Evolutionary conservation across 1,140 invertebrate genomes (phyloP), one percentile per base, ranked within the genome.

Genomic region (Akabosia matsudoensis): DNA sequence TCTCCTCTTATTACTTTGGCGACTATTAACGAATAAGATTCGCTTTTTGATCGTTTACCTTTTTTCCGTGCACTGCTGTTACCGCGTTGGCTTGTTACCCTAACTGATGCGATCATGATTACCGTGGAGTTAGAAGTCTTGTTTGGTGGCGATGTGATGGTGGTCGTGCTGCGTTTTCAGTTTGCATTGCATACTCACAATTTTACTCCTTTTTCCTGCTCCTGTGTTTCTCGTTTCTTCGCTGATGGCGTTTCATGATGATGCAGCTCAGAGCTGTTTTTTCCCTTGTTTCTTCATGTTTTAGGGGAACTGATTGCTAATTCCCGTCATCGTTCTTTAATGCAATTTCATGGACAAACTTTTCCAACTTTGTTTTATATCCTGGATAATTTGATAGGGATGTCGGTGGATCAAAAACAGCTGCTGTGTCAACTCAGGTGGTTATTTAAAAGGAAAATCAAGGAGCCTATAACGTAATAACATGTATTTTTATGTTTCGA

Each of bases 381-480:
- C n/a, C n/a, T 2, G 31, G 61, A 67, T 67, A 67, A 67, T 67
- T 67, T 67, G 61, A 67, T 67, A 67, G 61, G 61, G 61, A 67
- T 22, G 61, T 67, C 61, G 61, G 61, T 7, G 24, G 37, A 7
- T 10, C 7, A 45, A 18, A 45, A 56, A 56, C 61, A 67, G 61
- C 61, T 67, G 61, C 61, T 67, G 26, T 67, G 61, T 67, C 61
- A 67, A 67, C 61, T 67, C 61, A 67, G 61, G 61, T 67, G 61
- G 61, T 67, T 67, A 67, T 67, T 67, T n/a, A n/a, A 67, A 30
- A 30, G 61, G 61, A 28, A 67, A 67, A 67, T 67, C 61, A 67
- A 67, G 61, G 61, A 67, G 10, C 61, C 28, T 67, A 16, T 67
- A n/a, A n/a, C n/a, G n/a, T n/a, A n/a, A n/a, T n/a, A n/a, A n/a